Evolutionary conservation across 2,113 vertebrate species (phyloP).

Genomic region (Erythrocercus mccallii): DNA sequence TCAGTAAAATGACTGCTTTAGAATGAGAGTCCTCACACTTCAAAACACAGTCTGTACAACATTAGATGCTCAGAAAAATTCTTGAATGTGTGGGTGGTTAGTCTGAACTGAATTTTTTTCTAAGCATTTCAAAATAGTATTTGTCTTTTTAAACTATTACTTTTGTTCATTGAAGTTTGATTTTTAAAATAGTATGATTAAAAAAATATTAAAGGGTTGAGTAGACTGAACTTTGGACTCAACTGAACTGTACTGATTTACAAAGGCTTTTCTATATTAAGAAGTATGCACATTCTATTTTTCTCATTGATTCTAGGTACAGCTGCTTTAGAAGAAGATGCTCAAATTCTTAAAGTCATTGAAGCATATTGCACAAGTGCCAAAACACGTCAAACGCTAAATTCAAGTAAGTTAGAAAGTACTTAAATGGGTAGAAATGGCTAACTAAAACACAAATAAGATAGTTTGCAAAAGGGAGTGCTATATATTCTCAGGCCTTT

Average conservation of each 20-base stretch:
- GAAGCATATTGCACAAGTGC: slow-evolving; percentile 99
- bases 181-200: neutral
- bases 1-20: neutral
- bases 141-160: neutral
- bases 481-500: neutral
- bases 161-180: neutral
- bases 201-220: neutral
- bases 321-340: slow-evolving; percentile 96
- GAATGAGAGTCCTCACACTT: neutral
- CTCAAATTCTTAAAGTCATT: slow-evolving; percentile 98
- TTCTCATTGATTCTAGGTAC: slow-evolving; percentile 80
- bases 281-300: neutral
- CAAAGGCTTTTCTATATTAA: neutral
- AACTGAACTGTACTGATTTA: neutral
- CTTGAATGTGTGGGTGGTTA: neutral
- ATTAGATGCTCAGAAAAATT: neutral
- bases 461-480: neutral
- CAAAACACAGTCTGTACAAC: neutral
- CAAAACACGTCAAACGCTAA: slow-evolving; percentile 98
- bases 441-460: neutral
- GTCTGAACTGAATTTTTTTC: neutral
- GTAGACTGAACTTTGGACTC: neutral
- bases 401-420: slow-evolving; percentile 90
- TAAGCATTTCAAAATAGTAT: neutral
- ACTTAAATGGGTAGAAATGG: neutral